Percentiles rank a stretch among this genome's conserved stretches.
phyloP scores from a whole-genome alignment of 2,113 vertebrate species.

The Nymphicus hollandicus region DNA sequence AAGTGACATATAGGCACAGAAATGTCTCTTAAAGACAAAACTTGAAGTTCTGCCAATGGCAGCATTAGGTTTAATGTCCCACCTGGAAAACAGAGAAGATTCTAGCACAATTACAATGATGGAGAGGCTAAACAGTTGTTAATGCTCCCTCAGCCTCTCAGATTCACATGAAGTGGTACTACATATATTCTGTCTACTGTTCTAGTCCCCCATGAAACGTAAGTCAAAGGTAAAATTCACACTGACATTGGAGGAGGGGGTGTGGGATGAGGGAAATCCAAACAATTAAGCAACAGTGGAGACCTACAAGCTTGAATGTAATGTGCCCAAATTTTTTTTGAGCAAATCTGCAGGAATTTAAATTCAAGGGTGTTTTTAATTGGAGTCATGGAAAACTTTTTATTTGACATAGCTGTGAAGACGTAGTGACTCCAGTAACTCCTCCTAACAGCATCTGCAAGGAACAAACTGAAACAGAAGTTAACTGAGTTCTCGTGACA shows the following conservation, averaged over 20 bases:
- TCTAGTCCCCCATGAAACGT: not conserved
- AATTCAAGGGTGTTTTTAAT: not conserved
- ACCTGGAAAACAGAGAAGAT: not conserved
- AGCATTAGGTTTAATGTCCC: not conserved
- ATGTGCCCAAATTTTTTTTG: fast-evolving
- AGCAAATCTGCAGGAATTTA: not conserved
- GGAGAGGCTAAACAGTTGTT: not conserved
- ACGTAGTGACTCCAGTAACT: not conserved
- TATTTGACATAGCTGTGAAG: not conserved
- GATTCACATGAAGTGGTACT: not conserved
- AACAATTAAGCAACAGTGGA: not conserved
- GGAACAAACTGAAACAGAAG: not conserved
- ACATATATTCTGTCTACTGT: not conserved
- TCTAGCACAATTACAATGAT: not conserved
- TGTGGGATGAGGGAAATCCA: not conserved
- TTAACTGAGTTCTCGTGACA: not conserved
- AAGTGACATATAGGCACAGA: not conserved
- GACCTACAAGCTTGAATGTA: not conserved
- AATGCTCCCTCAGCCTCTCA: not conserved
- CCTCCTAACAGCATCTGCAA: not conserved
- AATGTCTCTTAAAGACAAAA: not conserved
- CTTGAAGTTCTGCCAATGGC: not conserved
- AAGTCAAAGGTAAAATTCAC: not conserved
- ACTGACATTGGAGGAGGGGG: fast-evolving
- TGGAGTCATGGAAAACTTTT: not conserved